These are phyloP conservation scores for Cyanoliseus patagonus DNA, from an alignment of 2,113 vertebrate species.

Conservation along the genomic window DNA sequence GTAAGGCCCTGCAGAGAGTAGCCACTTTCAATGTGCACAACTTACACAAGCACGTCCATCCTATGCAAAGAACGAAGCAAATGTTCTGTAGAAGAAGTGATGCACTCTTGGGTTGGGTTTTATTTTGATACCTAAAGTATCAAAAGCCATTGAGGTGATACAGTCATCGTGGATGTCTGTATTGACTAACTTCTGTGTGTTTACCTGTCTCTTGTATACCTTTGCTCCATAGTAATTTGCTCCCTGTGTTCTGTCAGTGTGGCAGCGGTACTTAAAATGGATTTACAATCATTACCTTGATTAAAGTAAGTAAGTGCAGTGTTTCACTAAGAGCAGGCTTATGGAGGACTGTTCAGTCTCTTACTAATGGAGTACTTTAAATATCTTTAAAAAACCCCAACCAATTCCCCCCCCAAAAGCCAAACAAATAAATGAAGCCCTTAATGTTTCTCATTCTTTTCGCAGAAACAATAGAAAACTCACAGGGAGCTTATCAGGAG, in stretches of 20 bases:
- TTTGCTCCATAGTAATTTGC: background rate
- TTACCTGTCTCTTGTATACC: background rate
- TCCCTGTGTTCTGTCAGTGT: background rate
- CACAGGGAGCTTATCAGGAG: slow-evolving; percentile 88
- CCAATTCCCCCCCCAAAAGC: background rate
- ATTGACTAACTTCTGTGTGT: background rate
- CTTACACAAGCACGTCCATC: background rate
- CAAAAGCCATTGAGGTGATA: background rate
- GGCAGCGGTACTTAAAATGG: background rate
- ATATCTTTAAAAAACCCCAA: background rate
- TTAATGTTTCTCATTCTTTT: background rate
- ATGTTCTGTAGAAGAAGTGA: background rate
- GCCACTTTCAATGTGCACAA: background rate
- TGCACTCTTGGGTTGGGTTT: background rate
- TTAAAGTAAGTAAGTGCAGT: background rate
- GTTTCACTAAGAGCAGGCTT: background rate
- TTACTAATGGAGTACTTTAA: background rate
- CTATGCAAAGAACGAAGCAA: background rate
- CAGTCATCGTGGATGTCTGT: background rate
- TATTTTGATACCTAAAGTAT: background rate
- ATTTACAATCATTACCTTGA: background rate
- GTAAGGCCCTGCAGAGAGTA: background rate
- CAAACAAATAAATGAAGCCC: background rate
- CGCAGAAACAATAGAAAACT: slow-evolving; percentile 86
- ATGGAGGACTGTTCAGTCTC: background rate